Evolutionary conservation across 2,797 vertebrate genomes (phyloP), one percentile per base, ranked within the genome.

Genomic region (Enteromius anoplus): DNA sequence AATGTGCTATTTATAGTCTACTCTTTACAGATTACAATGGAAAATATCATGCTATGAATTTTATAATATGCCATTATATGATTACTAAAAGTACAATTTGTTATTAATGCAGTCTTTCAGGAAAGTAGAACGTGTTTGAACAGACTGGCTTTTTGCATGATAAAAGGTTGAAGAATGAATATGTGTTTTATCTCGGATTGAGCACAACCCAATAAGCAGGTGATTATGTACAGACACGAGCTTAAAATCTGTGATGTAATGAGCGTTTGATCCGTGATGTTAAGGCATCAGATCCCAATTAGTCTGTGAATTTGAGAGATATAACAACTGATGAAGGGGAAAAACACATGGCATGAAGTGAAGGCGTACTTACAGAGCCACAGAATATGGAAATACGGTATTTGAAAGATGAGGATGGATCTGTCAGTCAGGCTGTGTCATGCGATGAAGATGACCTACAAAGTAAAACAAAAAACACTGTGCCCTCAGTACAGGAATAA

Each of bases 401-500:
- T 91, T 92, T 94, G 94, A 92, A 92, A 93, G 95, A 96, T 87
- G 96, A 94, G 91, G 96, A 96, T 93, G 96, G 96, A 95, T 94
- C 96, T 95, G 96, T 95, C 89, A 93, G 92, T 93, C 95, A 95
- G 94, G 93, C 95, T 96, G 93, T 96, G 95, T 97, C 96, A 97
- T 96, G 95, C 95, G 97, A 97, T 94, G 96, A 96, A 92, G 96
- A 95, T 96, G 95, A 97, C 97, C 97, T 99, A 96, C 93, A 97
- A 98, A 97, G 94, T 95, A 96, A 85, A 95, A 97, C 93, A 88
- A 84, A 83, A 70, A 80, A 83, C 81, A 96, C 90, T 90, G 90
- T 91, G 90, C 94, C 93, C 95, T 97, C 93, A 97, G 94, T 94
- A 93, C 90, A 91, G 89, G 84, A 88, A 92, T 89, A 92, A 78